Percentiles rank a stretch among this genome's conserved stretches.
Evolutionary conservation across 35 echinoderm and acorn worm genomes (phyloP).

Genomic region (Heliocidaris tuberculata): DNA sequence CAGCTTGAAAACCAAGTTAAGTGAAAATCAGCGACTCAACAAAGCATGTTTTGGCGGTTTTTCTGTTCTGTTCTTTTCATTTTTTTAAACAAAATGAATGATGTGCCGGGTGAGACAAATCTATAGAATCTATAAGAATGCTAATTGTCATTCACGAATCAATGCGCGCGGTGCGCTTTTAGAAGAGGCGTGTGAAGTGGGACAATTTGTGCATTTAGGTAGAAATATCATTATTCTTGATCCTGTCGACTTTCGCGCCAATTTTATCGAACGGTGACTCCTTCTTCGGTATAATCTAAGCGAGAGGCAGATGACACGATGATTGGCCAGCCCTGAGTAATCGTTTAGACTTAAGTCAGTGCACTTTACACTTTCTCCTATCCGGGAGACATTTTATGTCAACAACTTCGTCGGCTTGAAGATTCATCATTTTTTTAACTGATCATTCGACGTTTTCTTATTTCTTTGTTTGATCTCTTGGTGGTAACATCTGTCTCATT

Average conservation of each 20-base stretch:
- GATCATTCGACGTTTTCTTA: background rate
- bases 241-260: conserved; percentile 6
- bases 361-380: background rate
- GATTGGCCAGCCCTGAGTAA: background rate
- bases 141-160: conserved; percentile 12
- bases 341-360: background rate
- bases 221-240: conserved; percentile 13
- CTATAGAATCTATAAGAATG: conserved; percentile 12
- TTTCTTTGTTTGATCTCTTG: too few species aligned
- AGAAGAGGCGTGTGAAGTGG: background rate
- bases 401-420: background rate
- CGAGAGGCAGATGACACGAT: background rate
- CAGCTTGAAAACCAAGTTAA: conserved; percentile 17
- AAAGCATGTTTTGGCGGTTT: background rate
- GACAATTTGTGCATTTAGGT: conserved; percentile 11
- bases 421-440: background rate
- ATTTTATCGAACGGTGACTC: conserved; percentile 4
- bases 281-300: background rate
- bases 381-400: background rate
- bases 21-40: background rate
- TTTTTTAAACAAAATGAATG: background rate
- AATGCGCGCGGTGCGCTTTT: background rate
- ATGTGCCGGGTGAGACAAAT: conserved; percentile 9
- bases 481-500: too few species aligned
- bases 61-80: background rate